Base-by-base conservation (phyloP, 2,888 invertebrate genomes). In the Mythimna ferrago region DNA sequence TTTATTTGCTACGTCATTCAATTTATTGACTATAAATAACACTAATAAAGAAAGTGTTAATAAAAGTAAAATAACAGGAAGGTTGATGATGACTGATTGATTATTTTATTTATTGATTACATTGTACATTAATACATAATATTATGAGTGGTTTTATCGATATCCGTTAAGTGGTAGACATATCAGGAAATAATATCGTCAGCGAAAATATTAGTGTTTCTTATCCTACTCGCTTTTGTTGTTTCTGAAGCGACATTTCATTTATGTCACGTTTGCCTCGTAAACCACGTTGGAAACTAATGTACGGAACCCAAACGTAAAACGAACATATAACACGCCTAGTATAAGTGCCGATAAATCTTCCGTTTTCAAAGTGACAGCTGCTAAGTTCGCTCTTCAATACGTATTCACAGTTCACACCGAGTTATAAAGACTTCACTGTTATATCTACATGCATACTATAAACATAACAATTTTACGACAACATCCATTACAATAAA, bases 181-280 rank as follows among this genome's bases (percentile, higher is more conserved):
- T 56, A 57, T 60, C 57, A 44, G 56, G 56, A 63, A n/a, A 14
- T 60, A 48, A 73, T 54, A 54, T 62, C 11, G 53, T 66, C 65
- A 65, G 54, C 60, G 19, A 76, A 81, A 83, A 73, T 65, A 76
- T 74, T 66, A 73, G 35, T 64, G 64, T 44, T 61, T 65, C 63
- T 79, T 71, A 68, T 79, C 77, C 73, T 68, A 71, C 72, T 75
- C 66, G 63, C 71, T 74, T 73, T 70, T 81, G 73, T 78, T 82
- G 72, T 84, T 75, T 72, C 63, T 70, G 62, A 63, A 65, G 65
- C 75, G 66, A 78, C 65, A 74, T 82, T 73, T 76, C 73, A 83
- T 85, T 80, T 81, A 66, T 81, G 85, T 85, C 88, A 89, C 89
- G 88, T 89, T 86, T 78, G 82, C 66, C 73, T 87, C 87, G 81